A percentile compares a stretch with the other conserved stretches of the same genome.
These are phyloP conservation scores for mouse (Mus musculus) DNA, from an alignment of 2,113 vertebrate species.

Conservation along the genomic window DNA sequence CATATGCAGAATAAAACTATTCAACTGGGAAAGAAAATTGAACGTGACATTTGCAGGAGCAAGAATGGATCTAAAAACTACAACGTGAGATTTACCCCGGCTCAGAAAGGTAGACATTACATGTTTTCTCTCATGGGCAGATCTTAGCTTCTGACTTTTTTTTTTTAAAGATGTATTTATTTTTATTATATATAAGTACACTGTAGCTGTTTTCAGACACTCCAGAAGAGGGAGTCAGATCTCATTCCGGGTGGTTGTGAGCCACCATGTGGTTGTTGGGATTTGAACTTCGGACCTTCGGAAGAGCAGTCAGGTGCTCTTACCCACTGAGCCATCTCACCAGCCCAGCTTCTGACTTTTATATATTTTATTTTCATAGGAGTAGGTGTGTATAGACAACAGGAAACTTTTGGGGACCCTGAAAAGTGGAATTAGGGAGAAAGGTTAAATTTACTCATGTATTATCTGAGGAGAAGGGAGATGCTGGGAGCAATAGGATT, in stretches of 20 bases:
- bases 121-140: background rate
- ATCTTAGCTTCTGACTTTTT: background rate
- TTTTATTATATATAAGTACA: too few relatives aligned
- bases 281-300: too few relatives aligned
- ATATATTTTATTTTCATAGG: background rate
- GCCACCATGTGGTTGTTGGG: too few relatives aligned
- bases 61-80: background rate
- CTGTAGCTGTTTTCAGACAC: too few relatives aligned
- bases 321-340: too few relatives aligned
- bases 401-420: background rate
- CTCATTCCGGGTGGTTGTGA: too few relatives aligned
- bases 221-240: too few relatives aligned
- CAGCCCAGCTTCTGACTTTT: background rate
- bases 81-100: too few relatives aligned
- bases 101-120: background rate
- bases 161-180: too few relatives aligned
- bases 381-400: background rate
- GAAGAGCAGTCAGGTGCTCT: too few relatives aligned
- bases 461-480: background rate
- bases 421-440: background rate
- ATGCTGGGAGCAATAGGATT: background rate
- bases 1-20: background rate
- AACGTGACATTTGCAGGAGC: background rate
- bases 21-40: background rate
- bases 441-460: background rate